Percentiles rank a stretch among this genome's conserved stretches.
Conservation (phyloP, 23 tunicate genomes). For the Corella eumyota region DNA sequence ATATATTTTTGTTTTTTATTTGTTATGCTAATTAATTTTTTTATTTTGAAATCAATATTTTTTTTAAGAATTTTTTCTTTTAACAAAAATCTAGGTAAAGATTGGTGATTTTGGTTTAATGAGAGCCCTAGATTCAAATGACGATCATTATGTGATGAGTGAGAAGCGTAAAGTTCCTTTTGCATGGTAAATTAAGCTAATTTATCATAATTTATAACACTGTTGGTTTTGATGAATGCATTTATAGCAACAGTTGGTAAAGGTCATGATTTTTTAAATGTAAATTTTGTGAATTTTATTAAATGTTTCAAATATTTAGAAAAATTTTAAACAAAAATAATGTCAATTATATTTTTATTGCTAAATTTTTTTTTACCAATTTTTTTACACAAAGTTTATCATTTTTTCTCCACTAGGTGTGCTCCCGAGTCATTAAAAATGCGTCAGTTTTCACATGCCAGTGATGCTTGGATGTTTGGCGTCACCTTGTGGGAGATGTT, state of each 20-base stretch:
- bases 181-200: conserved; percentile 64
- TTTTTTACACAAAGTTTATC: no score
- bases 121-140: conserved; percentile 82
- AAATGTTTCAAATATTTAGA: no score
- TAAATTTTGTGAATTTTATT: no score
- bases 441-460: conserved; percentile 88
- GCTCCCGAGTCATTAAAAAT: conserved; percentile 92
- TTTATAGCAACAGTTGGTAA: no score
- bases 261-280: no score
- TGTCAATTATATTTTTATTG: no score
- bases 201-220: not conserved
- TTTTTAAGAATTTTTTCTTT: not conserved
- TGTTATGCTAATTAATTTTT: not conserved
- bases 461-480: conserved; percentile 95
- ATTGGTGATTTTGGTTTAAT: conserved; percentile 98
- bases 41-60: not conserved
- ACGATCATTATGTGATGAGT: conserved; percentile 91
- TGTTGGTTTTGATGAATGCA: no score
- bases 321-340: no score
- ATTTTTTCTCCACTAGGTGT: no score
- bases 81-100: no score
- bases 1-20: not conserved
- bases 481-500: conserved; percentile 97
- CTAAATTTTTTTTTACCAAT: no score
- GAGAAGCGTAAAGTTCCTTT: conserved; percentile 91